These are phyloP conservation scores for Drosophila ironensis DNA, from an alignment of 1,140 invertebrate species.

Conservation along the genomic window DNA sequence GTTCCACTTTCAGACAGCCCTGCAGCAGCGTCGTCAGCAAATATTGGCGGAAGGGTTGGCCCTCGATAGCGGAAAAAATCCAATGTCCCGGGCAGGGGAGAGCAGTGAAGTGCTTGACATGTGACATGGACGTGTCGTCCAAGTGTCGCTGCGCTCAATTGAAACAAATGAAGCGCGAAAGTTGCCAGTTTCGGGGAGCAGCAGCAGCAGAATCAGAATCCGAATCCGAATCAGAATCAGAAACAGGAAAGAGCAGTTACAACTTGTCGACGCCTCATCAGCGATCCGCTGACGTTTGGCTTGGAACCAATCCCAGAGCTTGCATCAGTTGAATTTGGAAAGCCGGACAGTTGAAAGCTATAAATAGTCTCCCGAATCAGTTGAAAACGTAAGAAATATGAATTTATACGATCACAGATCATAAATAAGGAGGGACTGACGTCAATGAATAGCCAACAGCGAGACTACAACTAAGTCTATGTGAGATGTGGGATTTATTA, in stretches of 20 bases:
- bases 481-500: too few relatives aligned
- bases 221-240: slow-evolving; percentile 10
- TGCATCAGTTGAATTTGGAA: slow-evolving; percentile 41
- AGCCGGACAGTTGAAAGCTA: slow-evolving; percentile 22
- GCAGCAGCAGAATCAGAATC: slow-evolving; percentile 13
- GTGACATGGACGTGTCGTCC: slow-evolving; percentile 66
- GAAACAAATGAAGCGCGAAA: slow-evolving; percentile 74
- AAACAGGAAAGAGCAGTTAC: slow-evolving; percentile 69
- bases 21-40: slow-evolving; percentile 58
- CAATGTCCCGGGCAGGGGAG: background rate
- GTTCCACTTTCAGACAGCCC: slow-evolving; percentile 3
- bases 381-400: too few relatives aligned
- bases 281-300: background rate
- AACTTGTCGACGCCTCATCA: slow-evolving; percentile 58
- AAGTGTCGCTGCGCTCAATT: slow-evolving; percentile 70
- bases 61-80: background rate
- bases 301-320: background rate
- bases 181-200: slow-evolving; percentile 11
- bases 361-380: background rate
- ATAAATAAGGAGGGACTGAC: too few relatives aligned
- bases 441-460: too few relatives aligned
- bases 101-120: slow-evolving; percentile 49
- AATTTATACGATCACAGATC: too few relatives aligned
- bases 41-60: slow-evolving; percentile 72
- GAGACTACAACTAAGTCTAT: too few relatives aligned